phyloP scores from a whole-genome alignment of 2,888 invertebrate species.

The Aphodius sticticus region DNA sequence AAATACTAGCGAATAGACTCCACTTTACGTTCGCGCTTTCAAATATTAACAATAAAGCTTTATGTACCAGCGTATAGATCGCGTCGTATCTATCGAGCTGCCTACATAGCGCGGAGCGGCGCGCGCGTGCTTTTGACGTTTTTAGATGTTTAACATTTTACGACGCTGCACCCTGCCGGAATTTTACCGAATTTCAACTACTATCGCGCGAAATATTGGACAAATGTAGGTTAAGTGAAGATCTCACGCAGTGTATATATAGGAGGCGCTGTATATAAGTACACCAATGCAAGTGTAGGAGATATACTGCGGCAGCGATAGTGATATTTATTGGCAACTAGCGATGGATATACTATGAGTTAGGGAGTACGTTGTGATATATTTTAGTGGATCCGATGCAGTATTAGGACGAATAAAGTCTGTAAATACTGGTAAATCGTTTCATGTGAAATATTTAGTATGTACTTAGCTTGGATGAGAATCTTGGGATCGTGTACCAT shows the following conservation, averaged over 20 bases:
- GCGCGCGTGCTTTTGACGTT: slow-evolving; percentile 15
- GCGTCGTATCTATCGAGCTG: slow-evolving; percentile 9
- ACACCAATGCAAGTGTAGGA: not conserved
- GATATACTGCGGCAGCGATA: not conserved
- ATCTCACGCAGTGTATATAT: slow-evolving; percentile 4
- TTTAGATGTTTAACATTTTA: slow-evolving; percentile 25
- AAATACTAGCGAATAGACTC: not conserved
- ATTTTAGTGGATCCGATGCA: not conserved
- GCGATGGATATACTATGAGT: not conserved
- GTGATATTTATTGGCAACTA: slow-evolving; percentile 4
- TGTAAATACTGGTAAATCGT: not conserved
- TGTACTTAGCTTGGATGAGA: not conserved
- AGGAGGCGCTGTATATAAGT: not conserved
- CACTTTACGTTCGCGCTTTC: slow-evolving; percentile 17
- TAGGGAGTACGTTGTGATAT: not conserved
- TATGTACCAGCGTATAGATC: not conserved
- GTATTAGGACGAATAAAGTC: not conserved
- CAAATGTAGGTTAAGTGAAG: slow-evolving; percentile 25
- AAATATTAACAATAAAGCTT: slow-evolving; percentile 21
- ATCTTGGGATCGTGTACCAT: not conserved
- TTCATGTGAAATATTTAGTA: slow-evolving; percentile 4
- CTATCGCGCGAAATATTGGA: slow-evolving; percentile 21
- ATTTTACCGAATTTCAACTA: slow-evolving; percentile 14
- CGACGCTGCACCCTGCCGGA: slow-evolving; percentile 5
- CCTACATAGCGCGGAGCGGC: not conserved